Conservation (phyloP, 2,797 vertebrate genomes). For the Lutjanus campechanus region DNA sequence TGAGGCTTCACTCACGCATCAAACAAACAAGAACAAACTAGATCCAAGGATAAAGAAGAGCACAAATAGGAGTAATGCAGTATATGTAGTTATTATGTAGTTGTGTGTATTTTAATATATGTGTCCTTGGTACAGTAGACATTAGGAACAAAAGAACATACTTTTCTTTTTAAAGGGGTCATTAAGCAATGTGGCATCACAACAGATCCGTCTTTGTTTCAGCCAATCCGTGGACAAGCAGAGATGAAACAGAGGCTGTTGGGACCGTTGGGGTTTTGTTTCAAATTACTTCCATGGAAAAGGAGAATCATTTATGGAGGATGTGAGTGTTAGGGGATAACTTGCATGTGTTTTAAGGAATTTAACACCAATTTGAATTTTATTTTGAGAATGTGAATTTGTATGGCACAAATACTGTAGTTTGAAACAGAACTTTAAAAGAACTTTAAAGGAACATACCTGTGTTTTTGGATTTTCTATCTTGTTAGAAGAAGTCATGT, state of each 20-base stretch:
- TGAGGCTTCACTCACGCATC: not conserved
- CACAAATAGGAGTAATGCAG: not conserved
- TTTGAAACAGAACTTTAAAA: not conserved
- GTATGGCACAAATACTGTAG: not conserved
- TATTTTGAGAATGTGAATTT: not conserved
- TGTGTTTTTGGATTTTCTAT: not conserved
- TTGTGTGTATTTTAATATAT: not conserved
- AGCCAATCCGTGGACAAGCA: not conserved
- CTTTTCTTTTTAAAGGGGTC: slow-evolving; percentile 34
- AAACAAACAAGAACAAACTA: slow-evolving; percentile 32
- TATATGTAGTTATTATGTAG: not conserved
- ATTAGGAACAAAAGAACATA: slow-evolving; percentile 19
- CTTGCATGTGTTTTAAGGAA: not conserved
- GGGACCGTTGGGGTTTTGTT: not conserved
- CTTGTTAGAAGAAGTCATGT: not conserved
- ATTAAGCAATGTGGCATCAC: slow-evolving; percentile 16
- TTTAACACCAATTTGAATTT: not conserved
- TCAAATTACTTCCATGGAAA: not conserved
- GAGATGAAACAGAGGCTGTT: not conserved
- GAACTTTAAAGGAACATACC: not conserved
- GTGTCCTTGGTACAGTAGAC: not conserved
- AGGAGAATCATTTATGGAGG: not conserved
- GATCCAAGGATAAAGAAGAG: slow-evolving; percentile 17
- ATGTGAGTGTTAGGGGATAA: not conserved
- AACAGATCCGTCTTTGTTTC: slow-evolving; percentile 52